Percentiles rank a stretch among this genome's conserved stretches.
These are phyloP conservation scores for Drepana arcuata DNA, from an alignment of 1,140 invertebrate species.

Conservation along the genomic window DNA sequence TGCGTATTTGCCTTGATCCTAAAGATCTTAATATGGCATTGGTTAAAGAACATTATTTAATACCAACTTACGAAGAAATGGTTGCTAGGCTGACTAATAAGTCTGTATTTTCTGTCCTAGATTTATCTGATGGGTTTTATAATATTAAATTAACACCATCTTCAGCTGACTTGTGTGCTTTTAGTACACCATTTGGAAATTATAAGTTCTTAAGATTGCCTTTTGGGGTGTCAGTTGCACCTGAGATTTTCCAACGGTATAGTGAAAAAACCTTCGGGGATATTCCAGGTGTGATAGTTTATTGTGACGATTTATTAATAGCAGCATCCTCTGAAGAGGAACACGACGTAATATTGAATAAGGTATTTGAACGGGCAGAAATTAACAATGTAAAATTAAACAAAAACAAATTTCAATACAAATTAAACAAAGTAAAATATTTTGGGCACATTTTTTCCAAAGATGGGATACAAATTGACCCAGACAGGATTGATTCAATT, in stretches of 20 bases:
- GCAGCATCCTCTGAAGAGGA: conserved; percentile 1
- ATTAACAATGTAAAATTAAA: conserved; percentile 3
- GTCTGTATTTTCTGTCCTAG: neutral
- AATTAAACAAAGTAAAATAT: conserved; percentile 1
- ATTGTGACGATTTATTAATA: conserved; percentile 14
- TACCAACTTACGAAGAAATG: conserved; percentile 24
- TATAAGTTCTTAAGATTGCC: conserved; percentile 22
- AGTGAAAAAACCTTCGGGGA: conserved; percentile 10
- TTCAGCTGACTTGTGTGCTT: conserved; percentile 18
- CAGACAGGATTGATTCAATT: conserved; percentile 4
- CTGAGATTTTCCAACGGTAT: conserved; percentile 19
- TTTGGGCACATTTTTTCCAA: conserved; percentile 8
- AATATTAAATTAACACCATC: conserved; percentile 6
- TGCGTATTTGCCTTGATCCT: conserved; percentile 43
- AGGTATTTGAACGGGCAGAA: conserved; percentile 1
- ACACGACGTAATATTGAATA: conserved; percentile 2
- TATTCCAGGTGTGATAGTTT: conserved; percentile 13
- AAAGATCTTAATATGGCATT: conserved; percentile 40
- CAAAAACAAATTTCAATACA: conserved; percentile 2
- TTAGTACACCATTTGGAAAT: conserved; percentile 17
- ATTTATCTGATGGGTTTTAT: conserved; percentile 1
- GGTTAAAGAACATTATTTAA: conserved; percentile 17
- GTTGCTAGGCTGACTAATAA: neutral
- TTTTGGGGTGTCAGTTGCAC: conserved; percentile 18
- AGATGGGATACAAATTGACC: conserved; percentile 5